Evolutionary conservation across 2,888 invertebrate species (phyloP).

Genomic region (Andricus quercusramuli): DNA sequence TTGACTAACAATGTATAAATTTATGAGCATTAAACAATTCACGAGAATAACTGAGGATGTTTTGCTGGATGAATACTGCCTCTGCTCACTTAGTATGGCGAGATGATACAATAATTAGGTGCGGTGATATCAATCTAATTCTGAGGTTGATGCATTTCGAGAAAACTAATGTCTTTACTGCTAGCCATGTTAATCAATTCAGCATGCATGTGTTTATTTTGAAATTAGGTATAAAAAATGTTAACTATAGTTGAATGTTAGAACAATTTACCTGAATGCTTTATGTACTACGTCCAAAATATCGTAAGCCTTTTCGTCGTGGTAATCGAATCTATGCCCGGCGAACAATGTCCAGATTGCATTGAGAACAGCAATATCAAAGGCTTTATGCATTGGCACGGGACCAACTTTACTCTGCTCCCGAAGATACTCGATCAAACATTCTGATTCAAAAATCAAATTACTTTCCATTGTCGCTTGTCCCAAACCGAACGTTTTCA

Average conservation of each 20-base stretch:
- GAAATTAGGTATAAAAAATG: neutral
- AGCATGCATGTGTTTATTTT: neutral
- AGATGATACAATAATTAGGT: neutral
- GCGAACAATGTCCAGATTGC: constrained; percentile 86
- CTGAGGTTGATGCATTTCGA: neutral
- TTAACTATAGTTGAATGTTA: neutral
- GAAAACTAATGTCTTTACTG: neutral
- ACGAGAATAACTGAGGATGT: neutral
- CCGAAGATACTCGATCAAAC: constrained; percentile 79
- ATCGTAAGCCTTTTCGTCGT: constrained; percentile 80
- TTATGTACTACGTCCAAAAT: constrained; percentile 83
- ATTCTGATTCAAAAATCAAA: constrained; percentile 81
- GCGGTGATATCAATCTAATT: neutral
- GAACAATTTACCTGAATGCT: constrained; percentile 79
- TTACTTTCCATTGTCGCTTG: constrained; percentile 82
- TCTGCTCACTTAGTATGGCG: neutral
- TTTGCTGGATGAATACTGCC: neutral
- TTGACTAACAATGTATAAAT: neutral
- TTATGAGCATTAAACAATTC: neutral
- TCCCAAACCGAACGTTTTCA: constrained; percentile 84
- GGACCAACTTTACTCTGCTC: constrained; percentile 70
- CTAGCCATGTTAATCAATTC: too few species aligned
- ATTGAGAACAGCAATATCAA: constrained; percentile 84
- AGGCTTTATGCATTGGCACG: constrained; percentile 80
- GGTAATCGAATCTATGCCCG: constrained; percentile 83